Base-by-base conservation (phyloP, 1,140 invertebrate species). In the Magallana angulata region DNA sequence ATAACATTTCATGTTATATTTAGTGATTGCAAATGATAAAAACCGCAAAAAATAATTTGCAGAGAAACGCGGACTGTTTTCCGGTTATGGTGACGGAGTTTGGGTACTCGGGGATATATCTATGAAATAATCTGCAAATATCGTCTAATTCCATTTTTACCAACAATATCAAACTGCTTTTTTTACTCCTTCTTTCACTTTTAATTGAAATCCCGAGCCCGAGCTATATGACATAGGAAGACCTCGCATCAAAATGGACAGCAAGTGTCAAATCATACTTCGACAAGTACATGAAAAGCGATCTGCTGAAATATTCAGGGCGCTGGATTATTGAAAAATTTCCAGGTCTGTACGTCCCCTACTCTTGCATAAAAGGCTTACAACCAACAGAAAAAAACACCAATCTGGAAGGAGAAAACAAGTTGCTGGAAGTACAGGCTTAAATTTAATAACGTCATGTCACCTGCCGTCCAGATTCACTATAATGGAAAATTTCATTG, bases 251-350 rank as follows among this genome's bases (percentile, higher is more conserved):
- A n/a, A n/a, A 82, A 16, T 82, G 81, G 56, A 12, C 81, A 11
- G 81, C 14, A 7, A 82, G 57, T 3, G 81, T 57, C 7, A 82
- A 82, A 82, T 5, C n/a, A 6, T 57, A 82, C 48, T 82, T 82
- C 57, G 48, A 82, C 57, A 57, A 56, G 9, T 16, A 58, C 36
- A 14, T 16, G 48, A 59, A 68, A 68, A 30, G 64, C 16, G 36
- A 64, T 9, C 6, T 88, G 1, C 9, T 30, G 9, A 64, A 71
- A 16, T n/a, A 62, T 64, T 68, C 83, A 9, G 64, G 57, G 11
- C 58, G 86, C 11, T 89, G 84, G 86, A 48, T 87, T 82, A 9
- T 86, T 16, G 14, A 85, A 14, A n/a, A 64, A 85, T 59, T 57
- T 57, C 85, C 57, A 1, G 24, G 16, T 7, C 7, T 82, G 24